Conservation (phyloP, 2,113 vertebrate species). For the Ascaphus truei region DNA sequence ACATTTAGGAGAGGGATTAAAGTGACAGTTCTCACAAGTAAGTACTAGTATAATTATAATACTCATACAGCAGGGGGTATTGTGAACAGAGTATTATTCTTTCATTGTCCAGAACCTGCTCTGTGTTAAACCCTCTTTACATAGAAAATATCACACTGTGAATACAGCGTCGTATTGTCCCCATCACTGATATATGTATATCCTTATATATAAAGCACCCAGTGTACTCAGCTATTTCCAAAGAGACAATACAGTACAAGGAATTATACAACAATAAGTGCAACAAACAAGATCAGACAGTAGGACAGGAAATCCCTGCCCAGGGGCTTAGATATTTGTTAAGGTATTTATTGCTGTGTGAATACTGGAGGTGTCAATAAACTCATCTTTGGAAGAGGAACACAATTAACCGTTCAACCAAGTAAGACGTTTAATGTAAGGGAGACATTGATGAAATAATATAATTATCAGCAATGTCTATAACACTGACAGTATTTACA, state of each 20-base stretch:
- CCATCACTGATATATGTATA: background rate
- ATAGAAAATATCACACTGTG: too few relatives aligned
- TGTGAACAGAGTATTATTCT: too few relatives aligned
- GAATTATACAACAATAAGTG: constrained; percentile 40
- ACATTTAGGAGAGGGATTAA: too few relatives aligned
- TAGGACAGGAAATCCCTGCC: background rate
- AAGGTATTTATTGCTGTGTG: constrained; percentile 44
- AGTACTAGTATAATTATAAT: too few relatives aligned
- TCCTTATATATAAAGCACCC: constrained; percentile 2
- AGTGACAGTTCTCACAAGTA: too few relatives aligned
- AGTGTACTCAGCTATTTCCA: constrained; percentile 2
- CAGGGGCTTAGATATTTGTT: constrained; percentile 39
- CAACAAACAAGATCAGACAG: constrained; percentile 35
- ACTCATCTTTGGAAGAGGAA: background rate
- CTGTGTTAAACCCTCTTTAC: too few relatives aligned
- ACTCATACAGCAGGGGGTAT: too few relatives aligned
- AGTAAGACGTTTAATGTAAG: background rate
- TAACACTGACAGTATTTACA: too few relatives aligned
- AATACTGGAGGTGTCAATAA: background rate
- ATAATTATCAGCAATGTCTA: too few relatives aligned
- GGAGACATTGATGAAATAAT: too few relatives aligned
- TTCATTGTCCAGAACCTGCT: too few relatives aligned
- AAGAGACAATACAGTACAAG: background rate
- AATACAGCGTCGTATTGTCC: too few relatives aligned
- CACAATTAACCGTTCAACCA: background rate